Evolutionary conservation across 2,888 invertebrate species (phyloP), one percentile per base, ranked within the genome.

Genomic region (Himalopsyche japonica): DNA sequence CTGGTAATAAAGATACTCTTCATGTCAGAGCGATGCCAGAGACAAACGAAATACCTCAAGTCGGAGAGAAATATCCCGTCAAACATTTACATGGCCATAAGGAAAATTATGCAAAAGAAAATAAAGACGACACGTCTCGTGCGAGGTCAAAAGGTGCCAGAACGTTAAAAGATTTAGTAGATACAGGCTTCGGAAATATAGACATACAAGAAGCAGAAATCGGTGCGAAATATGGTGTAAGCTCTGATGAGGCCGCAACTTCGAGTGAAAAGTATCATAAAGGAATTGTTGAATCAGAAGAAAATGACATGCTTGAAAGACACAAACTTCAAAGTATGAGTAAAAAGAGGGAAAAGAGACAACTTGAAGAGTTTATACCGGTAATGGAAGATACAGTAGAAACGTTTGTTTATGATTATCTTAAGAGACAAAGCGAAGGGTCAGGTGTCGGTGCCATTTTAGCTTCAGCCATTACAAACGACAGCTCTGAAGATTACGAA

Each of bases 141-240:
- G 80, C 84, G 47, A 89, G 91, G 88, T 89, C 88, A 64, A 90
- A 91, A 85, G 89, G 89, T 88, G 89, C 90, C n/a, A 89, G 90
- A 87, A 90, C 90, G 88, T 89, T 93, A 85, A 91, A 91, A 87
- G 88, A 91, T 18, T 88, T 92, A 70, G 86, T 92, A 15, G 90
- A 91, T 34, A 89, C 89, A 30, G 92, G 92, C 18, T 87, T 90
- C n/a, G 92, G 93, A n/a, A 92, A 92, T 4, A 91, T 92, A 85
- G 92, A 92, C 89, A 91, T 93, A 86, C 93, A 93, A 88, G 94
- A 94, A 90, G 89, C 93, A 7, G 92, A 94, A 88, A 85, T 94
- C 70, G 93, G 93, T 37, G 92, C 92, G 57, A 92, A 93, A 87
- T 94, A 93, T 87, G 93, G 94, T 86, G 93, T 94, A 1, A 93